Evolutionary conservation across 2,797 vertebrate species (phyloP), one percentile per base, ranked within the genome.

Genomic region (Pagetopsis macropterus): DNA sequence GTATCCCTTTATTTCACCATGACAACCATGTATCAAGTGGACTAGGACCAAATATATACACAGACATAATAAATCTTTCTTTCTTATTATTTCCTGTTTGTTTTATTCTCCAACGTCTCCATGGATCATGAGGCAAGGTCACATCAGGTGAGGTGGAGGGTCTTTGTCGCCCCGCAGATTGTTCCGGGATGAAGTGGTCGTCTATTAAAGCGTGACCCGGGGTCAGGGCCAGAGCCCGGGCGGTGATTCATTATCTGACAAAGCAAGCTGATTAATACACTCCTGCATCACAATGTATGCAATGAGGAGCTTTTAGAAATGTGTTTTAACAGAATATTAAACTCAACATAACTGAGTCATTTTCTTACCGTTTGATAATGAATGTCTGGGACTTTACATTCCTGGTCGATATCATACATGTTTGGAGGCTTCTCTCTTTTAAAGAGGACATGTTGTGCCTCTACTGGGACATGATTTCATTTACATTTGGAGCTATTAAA

Each of bases 111-210:
- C 66, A 69, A 44, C 81, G 83, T 86, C 44, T 91, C 83, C 75
- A 57, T 43, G 91, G 88, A 89, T 92, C 86, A 88, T 21, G 41
- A 81, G 61, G 65, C 90, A 87, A 92, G 93, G 92, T 95, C 91
- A 37, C 33, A 83, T 50, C 81, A 69, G 72, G 66, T 86, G 87
- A 88, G 82, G 84, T 63, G 55, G 84, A 70, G 83, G 49, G 79
- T 90, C 89, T 91, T 94, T 91, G 78, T 72, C 66, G 63, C 73
- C 68, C 71, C 31, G 82, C 88, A 84, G 92, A 94, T 93, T 93
- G 92, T 84, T 86, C 68, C 27, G 74, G 93, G 92, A 95, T 95
- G 92, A 94, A 95, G 93, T 93, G 89, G 87, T 91, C 82, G 67
- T 84, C 87, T 77, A 88, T 93, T 84, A 93, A 89, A 86, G 77